phyloP scores from a whole-genome alignment of 2,113 vertebrate species.

The Pampusana beccarii region DNA sequence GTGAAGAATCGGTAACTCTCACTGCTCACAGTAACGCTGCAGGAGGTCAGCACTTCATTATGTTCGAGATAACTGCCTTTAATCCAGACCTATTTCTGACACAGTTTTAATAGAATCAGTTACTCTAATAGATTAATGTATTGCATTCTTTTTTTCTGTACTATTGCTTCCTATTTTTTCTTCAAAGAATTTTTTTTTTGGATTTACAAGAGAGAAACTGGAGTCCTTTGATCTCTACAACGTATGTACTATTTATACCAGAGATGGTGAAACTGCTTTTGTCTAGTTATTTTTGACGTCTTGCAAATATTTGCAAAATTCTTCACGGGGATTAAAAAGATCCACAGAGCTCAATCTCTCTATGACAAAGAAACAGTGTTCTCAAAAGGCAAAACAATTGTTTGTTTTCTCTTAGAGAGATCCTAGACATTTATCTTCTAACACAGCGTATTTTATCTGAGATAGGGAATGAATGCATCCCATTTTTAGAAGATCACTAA shows the following conservation, averaged over 20 bases:
- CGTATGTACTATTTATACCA: slow-evolving; percentile 29
- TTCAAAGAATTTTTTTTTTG: slow-evolving; percentile 46
- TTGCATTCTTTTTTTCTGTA: neutral
- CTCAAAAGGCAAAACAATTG: slow-evolving; percentile 44
- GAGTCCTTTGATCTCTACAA: slow-evolving; percentile 72
- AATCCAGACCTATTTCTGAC: slow-evolving; percentile 32
- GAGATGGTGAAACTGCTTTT: slow-evolving; percentile 54
- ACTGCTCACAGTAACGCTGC: neutral
- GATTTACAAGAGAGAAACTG: slow-evolving; percentile 39
- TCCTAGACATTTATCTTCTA: slow-evolving; percentile 44
- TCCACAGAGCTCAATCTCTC: slow-evolving; percentile 49
- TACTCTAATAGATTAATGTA: neutral
- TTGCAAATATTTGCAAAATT: slow-evolving; percentile 77
- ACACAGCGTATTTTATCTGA: slow-evolving; percentile 5
- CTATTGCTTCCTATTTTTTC: slow-evolving; percentile 42
- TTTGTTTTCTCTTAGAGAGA: slow-evolving; percentile 44
- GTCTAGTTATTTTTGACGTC: slow-evolving; percentile 79
- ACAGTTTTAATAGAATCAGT: slow-evolving; percentile 26
- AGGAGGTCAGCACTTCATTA: neutral
- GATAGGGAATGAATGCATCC: neutral
- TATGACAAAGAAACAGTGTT: slow-evolving; percentile 34
- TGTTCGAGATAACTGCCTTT: neutral
- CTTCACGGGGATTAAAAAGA: slow-evolving; percentile 55
- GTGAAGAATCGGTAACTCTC: neutral
- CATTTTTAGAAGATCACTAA: slow-evolving; percentile 7